A percentile compares a stretch with the other conserved stretches of the same genome.
phyloP scores from a whole-genome alignment of 2,797 vertebrate genomes.

The Sebastes hubbsi region DNA sequence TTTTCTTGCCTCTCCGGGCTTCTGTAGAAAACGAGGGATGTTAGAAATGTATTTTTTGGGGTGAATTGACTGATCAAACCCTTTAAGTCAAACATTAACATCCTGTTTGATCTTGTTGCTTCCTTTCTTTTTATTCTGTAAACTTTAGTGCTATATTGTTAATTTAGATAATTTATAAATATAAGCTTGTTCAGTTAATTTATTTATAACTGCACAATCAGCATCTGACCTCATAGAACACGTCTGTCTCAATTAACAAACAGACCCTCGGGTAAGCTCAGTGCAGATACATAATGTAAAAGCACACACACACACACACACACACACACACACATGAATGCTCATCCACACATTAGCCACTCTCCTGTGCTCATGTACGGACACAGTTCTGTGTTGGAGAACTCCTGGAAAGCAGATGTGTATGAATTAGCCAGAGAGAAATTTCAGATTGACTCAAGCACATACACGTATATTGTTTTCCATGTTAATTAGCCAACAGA shows the following conservation, averaged over 20 bases:
- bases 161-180: not conserved
- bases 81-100: not conserved
- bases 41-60: not conserved
- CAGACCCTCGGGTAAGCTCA: not conserved
- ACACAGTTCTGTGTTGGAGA: not conserved
- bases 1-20: not conserved
- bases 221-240: not conserved
- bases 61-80: not conserved
- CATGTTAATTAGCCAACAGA: slow-evolving; percentile 37
- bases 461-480: not conserved
- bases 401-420: slow-evolving; percentile 64
- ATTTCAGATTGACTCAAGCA: not conserved
- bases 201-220: not conserved
- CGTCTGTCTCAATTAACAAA: not conserved
- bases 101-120: not conserved
- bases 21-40: not conserved
- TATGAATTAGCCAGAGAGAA: slow-evolving; percentile 50
- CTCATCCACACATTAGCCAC: not conserved
- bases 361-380: not conserved
- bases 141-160: not conserved
- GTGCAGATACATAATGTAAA: not conserved
- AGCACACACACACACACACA: not conserved
- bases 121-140: not conserved
- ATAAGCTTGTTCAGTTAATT: not conserved
- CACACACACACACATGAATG: not conserved